Base-by-base conservation (phyloP, 1,140 invertebrate species). In the Gonioctena quinquepunctata region DNA sequence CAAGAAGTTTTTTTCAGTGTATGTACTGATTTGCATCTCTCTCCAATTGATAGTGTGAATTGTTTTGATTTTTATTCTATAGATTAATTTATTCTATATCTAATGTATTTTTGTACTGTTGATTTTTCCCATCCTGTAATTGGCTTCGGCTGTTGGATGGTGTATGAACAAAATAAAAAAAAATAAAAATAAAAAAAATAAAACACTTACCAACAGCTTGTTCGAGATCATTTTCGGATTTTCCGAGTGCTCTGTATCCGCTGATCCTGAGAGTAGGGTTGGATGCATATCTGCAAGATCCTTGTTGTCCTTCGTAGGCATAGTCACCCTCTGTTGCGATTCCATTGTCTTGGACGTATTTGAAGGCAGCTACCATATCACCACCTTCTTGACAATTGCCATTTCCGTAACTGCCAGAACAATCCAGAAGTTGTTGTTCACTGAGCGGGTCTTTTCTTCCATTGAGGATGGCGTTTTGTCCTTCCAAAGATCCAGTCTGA, bases 341-440 rank as follows among this genome's bases (percentile, higher is more conserved):
- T 2, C 91, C 91, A 78, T 91, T 89, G 64, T 87, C 80, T 71
- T 85, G 87, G 65, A 94, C 86, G 82, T 92, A 92, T 49, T 87
- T 71, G 80, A 89, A 87, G 13, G 83, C 86, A 52, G 84, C 74
- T 72, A 89, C 87, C 86, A 90, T 89, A 0, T 89, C 77, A 49
- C 90, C 90, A 69, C 90, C 91, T 71, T 88, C 84, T 3, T 54
- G 18, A 18, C 52, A 54, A n/a, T 7, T 19, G 18, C 27, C 5
- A 18, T 27, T 75, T n/a, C n/a, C n/a, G n/a, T n/a, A n/a, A 78
- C 3, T 19, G n/a, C 3, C 11, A 16, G 52, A 19, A 48, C 70
- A 71, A 27, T 71, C 70, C 7, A 71, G n/a, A 13, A 71, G 66
- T 57, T 71, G 57, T 64, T 71, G 70, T 19, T 33, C 70, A 56